Conservation (phyloP, 2,113 vertebrate genomes). For the Bambusicola thoracicus region DNA sequence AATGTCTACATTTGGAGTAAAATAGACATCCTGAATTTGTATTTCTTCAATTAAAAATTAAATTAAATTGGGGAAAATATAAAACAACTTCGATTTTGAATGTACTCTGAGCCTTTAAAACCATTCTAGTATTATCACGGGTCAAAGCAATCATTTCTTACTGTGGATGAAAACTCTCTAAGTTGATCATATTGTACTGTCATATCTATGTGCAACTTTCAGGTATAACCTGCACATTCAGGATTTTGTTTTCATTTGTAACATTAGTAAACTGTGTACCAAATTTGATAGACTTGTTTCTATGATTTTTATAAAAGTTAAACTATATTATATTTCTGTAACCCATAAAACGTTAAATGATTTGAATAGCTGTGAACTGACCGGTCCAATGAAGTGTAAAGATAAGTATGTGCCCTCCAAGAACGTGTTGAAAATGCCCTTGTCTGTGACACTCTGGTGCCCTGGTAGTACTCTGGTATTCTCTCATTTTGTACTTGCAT, state of each 20-base stretch:
- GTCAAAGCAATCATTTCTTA: background rate
- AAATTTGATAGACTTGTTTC: background rate
- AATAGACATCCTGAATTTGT: background rate
- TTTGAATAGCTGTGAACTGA: background rate
- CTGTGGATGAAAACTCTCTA: background rate
- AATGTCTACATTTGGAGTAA: background rate
- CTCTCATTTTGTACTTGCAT: background rate
- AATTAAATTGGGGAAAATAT: background rate
- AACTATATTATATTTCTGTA: background rate
- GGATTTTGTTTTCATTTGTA: constrained; percentile 25
- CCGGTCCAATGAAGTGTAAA: background rate
- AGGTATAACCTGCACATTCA: background rate
- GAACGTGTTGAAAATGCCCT: background rate
- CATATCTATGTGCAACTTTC: background rate
- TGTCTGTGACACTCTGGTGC: background rate
- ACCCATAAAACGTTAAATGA: background rate
- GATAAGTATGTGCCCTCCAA: background rate
- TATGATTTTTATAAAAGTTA: background rate
- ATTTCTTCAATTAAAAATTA: background rate
- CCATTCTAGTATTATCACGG: background rate
- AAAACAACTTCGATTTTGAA: background rate
- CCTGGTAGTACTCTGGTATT: background rate
- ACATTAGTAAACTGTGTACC: constrained; percentile 11
- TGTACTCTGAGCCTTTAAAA: background rate
- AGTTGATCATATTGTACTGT: background rate